Base-by-base conservation (phyloP, 2,797 vertebrate species). In the Phataginus tricuspis region DNA sequence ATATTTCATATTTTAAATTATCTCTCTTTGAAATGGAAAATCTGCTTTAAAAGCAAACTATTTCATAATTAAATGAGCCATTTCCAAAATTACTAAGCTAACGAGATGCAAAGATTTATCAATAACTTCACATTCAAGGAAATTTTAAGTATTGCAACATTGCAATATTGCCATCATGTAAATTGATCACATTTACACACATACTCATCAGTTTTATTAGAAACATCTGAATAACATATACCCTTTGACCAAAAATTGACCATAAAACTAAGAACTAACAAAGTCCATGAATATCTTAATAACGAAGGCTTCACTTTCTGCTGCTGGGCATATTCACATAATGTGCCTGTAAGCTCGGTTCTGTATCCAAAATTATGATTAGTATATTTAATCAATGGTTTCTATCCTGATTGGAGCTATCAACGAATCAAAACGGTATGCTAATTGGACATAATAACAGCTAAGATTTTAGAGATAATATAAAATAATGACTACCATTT, bases 351-450 rank as follows among this genome's bases (percentile, higher is more conserved):
- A 92, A 98, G 90, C 42, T 74, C 88, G 96, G 29, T 93, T 95
- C 92, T 92, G 79, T 77, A 95, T 82, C 93, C 86, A 85, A 89
- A 96, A 96, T 97, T 97, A 97, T 97, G 96, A 96, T 98, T 86
- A 95, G 91, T 97, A 84, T 97, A 94, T 97, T 97, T 98, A 97
- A 97, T 98, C 96, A 97, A 77, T 91, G 89, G 89, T 66, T 94
- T 55, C 53, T 95, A 79, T 95, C 79, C 86, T 96, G 89, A 93
- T 64, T 63, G 72, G 77, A 27, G 64, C 84, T 72, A 94, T 92
- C 96, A 92, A 86, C 79, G 64, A 84, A 96, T 96, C 94, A 97
- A 89, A 94, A 82, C 5, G 0, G 82, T 86, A 57, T 80, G 51
- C 92, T 97, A 97, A 97, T 93, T 96, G 89, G 69, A 89, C 55